Conservation (phyloP, 2,888 invertebrate species). For the Drosophila yooni region DNA sequence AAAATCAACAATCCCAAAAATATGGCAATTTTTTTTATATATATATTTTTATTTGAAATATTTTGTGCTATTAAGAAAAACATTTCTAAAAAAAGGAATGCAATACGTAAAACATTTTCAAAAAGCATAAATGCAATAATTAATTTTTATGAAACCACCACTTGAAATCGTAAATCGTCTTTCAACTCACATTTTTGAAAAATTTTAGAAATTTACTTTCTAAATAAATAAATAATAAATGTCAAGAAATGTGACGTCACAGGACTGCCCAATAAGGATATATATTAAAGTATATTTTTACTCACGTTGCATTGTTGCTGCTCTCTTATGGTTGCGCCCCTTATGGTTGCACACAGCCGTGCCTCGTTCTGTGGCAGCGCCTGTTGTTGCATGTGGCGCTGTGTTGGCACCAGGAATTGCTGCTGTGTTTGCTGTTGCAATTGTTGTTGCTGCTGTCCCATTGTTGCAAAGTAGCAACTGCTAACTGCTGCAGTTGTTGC, state of each 20-base stretch:
- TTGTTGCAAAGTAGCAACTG: conserved; percentile 48
- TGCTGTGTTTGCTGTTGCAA: conserved; percentile 47
- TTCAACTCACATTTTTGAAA: not conserved
- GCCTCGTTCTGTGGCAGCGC: conserved; percentile 49
- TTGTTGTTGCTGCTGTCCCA: conserved; percentile 45
- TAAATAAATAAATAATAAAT: not conserved
- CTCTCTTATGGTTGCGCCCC: not conserved
- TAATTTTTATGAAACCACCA: too few relatives aligned
- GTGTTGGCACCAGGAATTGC: conserved; percentile 45
- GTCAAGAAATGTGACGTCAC: not conserved
- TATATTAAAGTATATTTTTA: not conserved
- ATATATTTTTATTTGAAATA: not conserved
- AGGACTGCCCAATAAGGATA: not conserved
- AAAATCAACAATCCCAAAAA: not conserved
- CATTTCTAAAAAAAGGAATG: not conserved
- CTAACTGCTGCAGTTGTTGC: conserved; percentile 49
- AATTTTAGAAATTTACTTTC: not conserved
- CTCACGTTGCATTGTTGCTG: conserved; percentile 38
- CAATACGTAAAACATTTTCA: not conserved
- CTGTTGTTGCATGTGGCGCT: conserved; percentile 49
- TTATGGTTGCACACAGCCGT: conserved; percentile 22
- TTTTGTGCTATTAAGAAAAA: not conserved
- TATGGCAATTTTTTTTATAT: accelerated
- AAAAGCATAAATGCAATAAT: too few relatives aligned
- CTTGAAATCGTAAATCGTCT: not conserved